Base-by-base conservation (phyloP, 2,797 vertebrate genomes). In the Spatula versicolor region DNA sequence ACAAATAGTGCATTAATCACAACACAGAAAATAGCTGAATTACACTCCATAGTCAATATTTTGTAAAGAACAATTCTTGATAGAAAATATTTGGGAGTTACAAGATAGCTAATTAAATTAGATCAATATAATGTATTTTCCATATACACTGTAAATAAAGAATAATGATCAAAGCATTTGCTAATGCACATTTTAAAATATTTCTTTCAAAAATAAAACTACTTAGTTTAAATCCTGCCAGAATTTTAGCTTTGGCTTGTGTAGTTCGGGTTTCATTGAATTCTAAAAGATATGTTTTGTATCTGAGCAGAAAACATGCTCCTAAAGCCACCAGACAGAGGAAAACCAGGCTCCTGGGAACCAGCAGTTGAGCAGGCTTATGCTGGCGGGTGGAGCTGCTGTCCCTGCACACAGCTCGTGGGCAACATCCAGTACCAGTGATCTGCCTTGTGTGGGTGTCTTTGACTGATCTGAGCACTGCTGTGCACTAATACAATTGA, bases 301-400 rank as follows among this genome's bases (percentile, higher is more conserved):
- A 22, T 23, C 19, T 58, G 2, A 0, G 1, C 12, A 25, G 30
- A 58, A 19, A 2, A 1, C 9, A 7, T 28, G 11, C 4, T 39
- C 8, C 19, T 79, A 52, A 69, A 75, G 23, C 18, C 21, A 21
- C 7, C 5, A 11, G 14, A 7, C 28, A 11, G 28, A 55, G 11
- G 20, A 37, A 22, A 21, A 20, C 35, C 33, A 30, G 48, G 11
- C 50, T 54, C 20, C 7, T 31, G 50, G 35, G 30, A 11, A n/a
- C 5, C 35, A 35, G 25, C 4, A n/a, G 19, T 13, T 64, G 59
- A 59, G 22, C 10, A 71, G 21, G 10, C 22, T 31, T 21, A 12
- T 26, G 52, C 46, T 45, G 25, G 15, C 46, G 73, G 18, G 6
- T 35, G 37, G 10, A 13, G 13, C 35, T 67, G 14, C 12, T 30